Evolutionary conservation across 37 sponge, comb jelly and placozoan species (phyloP).

Genomic region (Halisarca cf. caerulea): DNA sequence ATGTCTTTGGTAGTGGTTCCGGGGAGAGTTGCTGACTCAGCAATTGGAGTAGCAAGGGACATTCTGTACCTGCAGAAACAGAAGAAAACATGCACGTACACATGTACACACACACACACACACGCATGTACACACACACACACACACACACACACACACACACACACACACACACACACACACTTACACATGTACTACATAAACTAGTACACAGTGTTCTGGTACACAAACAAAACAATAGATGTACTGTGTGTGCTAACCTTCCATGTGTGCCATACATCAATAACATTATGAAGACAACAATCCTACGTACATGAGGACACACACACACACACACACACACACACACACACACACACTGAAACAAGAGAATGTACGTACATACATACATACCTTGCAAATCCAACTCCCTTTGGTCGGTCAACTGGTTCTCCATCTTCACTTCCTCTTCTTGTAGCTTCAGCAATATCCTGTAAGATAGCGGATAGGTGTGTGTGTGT

Average conservation of each 20-base stretch:
- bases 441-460: slow-evolving; percentile 49
- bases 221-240: too few species aligned
- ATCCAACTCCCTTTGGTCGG: slow-evolving; percentile 73
- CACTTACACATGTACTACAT: too few species aligned
- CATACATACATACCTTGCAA: slow-evolving; percentile 36
- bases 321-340: too few species aligned
- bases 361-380: too few species aligned
- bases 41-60: slow-evolving; percentile 18
- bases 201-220: too few species aligned
- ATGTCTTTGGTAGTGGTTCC: background rate
- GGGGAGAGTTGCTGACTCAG: background rate
- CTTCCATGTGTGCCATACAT: too few species aligned
- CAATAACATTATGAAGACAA: too few species aligned
- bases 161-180: too few species aligned
- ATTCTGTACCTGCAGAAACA: slow-evolving; percentile 7
- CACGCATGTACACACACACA: too few species aligned
- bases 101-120: background rate
- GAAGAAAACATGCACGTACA: background rate
- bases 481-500: slow-evolving; percentile 8
- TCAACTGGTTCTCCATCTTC: slow-evolving; percentile 48
- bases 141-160: too few species aligned
- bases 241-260: too few species aligned
- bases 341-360: too few species aligned
- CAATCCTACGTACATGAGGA: background rate
- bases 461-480: slow-evolving; percentile 58